These are phyloP conservation scores for Smittia aterrima DNA, from an alignment of 2,888 invertebrate genomes.

Conservation along the genomic window DNA sequence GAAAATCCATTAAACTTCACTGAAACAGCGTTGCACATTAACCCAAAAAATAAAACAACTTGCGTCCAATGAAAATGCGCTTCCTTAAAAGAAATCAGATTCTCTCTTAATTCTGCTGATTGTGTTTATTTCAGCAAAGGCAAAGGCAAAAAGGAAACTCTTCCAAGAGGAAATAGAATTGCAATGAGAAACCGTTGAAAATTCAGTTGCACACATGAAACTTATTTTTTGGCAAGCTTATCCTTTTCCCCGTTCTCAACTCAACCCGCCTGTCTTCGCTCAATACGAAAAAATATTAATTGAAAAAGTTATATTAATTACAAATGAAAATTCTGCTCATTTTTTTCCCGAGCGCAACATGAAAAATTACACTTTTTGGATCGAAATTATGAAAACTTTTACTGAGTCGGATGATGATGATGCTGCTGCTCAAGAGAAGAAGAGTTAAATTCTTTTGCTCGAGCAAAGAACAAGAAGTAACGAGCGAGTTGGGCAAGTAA, in stretches of 20 bases:
- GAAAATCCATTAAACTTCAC: constrained; percentile 29
- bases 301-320: constrained; percentile 42
- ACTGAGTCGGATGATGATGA: neutral
- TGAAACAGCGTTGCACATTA: neutral
- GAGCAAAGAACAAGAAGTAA: neutral
- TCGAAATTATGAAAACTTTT: neutral
- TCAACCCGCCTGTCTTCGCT: neutral
- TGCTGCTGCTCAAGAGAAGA: neutral
- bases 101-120: constrained; percentile 39
- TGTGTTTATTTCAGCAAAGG: neutral
- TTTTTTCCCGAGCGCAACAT: constrained; percentile 21
- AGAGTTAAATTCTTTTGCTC: neutral
- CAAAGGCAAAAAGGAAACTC: neutral
- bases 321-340: constrained; percentile 37
- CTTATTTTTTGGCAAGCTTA: neutral
- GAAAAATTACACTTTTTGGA: neutral
- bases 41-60: neutral
- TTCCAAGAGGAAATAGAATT: neutral
- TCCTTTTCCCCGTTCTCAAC: neutral
- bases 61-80: neutral
- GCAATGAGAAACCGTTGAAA: neutral
- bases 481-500: neutral
- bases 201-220: neutral
- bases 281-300: constrained; percentile 41
- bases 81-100: constrained; percentile 30